These are phyloP conservation scores for Vombatus ursinus DNA, from an alignment of 2,113 vertebrate genomes.

Conservation along the genomic window DNA sequence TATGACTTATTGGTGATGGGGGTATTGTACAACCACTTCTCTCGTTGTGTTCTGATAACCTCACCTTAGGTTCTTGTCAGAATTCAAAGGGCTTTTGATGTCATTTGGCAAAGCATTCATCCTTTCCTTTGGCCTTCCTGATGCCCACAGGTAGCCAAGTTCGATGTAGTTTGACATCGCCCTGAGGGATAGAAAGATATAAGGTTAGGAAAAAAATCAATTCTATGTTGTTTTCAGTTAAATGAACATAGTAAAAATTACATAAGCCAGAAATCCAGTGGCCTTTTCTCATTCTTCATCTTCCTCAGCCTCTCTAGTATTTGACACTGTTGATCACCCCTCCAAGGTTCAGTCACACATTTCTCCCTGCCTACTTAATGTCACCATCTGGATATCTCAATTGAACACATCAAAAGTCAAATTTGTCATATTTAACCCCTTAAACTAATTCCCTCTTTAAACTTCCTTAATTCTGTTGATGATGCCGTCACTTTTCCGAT, in stretches of 20 bases:
- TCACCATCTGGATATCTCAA: neutral
- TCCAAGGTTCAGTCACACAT: neutral
- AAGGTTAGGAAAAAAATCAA: conserved; percentile 10
- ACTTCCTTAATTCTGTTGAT: neutral
- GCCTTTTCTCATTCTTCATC: neutral
- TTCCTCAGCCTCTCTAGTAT: neutral
- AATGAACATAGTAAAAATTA: conserved; percentile 40
- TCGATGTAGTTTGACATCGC: neutral
- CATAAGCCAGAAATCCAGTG: neutral
- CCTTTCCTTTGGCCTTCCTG: conserved; percentile 41
- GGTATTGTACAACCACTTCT: neutral
- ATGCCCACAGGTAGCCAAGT: conserved; percentile 26
- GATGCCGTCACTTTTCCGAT: neutral
- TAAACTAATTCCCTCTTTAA: neutral
- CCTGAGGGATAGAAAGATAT: neutral
- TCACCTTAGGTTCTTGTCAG: neutral
- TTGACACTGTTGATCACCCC: neutral
- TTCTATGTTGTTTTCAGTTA: conserved; percentile 29
- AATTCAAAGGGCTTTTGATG: conserved; percentile 9
- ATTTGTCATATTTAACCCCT: neutral
- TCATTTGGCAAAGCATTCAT: conserved; percentile 28
- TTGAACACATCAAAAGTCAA: neutral
- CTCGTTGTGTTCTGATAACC: neutral
- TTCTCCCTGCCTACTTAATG: neutral
- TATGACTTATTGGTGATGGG: neutral